Base-by-base conservation (phyloP, 2,888 invertebrate genomes). In the Erebia epiphron region DNA sequence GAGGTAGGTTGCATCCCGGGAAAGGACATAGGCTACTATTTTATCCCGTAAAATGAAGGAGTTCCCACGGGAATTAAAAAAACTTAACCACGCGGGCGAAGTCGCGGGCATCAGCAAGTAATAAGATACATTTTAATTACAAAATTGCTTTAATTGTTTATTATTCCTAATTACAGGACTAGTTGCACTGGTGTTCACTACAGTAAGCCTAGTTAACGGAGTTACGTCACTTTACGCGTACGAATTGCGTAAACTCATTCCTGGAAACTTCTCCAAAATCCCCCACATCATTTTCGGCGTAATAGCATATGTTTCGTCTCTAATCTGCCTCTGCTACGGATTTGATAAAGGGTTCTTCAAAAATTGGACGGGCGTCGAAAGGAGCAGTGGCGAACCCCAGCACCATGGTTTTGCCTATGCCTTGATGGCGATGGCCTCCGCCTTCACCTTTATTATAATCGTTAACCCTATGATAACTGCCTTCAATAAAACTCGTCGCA, bases 251-350 rank as follows among this genome's bases (percentile, higher is more conserved):
- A 79, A 75, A 46, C 79, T 75, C 67, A 68, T 88, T 13, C 83
- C 84, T 8, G 79, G 77, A 2, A 87, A 82, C 69, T 58, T 86
- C 14, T 83, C 86, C 1, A 89, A 88, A 71, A 74, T 87, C 13
- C 83, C 83, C 8, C 89, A 89, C 73, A 85, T 88, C 69, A 82
- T 83, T 70, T 86, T 87, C 50, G 89, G 89, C 0, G 79, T 79
- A n/a, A 81, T 86, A 0, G 85, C 83, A 41, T 89, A 87, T 62
- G 73, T 76, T 10, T 75, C 83, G 2, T 80, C 90, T 2, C 77
- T 80, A 13, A 78, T 86, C 60, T 73, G 75, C 26, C 83, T 90
- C 21, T 86, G 86, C 78, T 83, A 85, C 46, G 90, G 87, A 8
- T 82, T 86, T 52, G 82, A 87, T 56, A 89, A 86, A 68, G 43